Conservation (phyloP, 2,113 vertebrate species). For the Larimichthys crocea region DNA sequence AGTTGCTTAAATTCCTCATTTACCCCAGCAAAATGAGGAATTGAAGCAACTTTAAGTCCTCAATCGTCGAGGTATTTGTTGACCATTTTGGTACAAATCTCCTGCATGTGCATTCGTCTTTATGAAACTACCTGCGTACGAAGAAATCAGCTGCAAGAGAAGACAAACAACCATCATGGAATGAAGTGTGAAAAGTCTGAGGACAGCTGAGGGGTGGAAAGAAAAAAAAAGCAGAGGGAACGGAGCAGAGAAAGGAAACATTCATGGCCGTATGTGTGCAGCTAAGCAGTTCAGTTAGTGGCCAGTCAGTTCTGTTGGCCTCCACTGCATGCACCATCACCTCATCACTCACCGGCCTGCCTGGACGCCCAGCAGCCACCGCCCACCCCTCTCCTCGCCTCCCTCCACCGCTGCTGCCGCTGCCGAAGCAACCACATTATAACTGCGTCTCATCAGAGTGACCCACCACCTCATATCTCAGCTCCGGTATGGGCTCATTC, state of each 20-base stretch:
- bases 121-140: not conserved
- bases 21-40: not conserved
- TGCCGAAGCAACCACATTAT: constrained; percentile 44
- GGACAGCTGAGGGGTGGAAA: constrained; percentile 40
- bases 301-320: constrained; percentile 39
- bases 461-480: constrained; percentile 70
- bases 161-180: constrained; percentile 40
- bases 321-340: constrained; percentile 63
- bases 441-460: constrained; percentile 33
- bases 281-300: constrained; percentile 38
- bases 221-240: not conserved
- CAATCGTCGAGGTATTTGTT: not conserved
- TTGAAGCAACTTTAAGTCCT: not conserved
- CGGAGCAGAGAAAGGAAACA: constrained; percentile 60
- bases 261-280: constrained; percentile 52
- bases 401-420: constrained; percentile 2
- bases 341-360: constrained; percentile 75
- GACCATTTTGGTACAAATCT: not conserved
- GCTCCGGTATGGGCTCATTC: constrained; percentile 52
- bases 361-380: constrained; percentile 41
- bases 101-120: not conserved
- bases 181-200: constrained; percentile 34
- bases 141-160: constrained; percentile 1
- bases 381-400: not conserved
- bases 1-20: no score